These are phyloP conservation scores for Tauraco erythrolophus DNA, from an alignment of 2,113 vertebrate species.

Conservation along the genomic window DNA sequence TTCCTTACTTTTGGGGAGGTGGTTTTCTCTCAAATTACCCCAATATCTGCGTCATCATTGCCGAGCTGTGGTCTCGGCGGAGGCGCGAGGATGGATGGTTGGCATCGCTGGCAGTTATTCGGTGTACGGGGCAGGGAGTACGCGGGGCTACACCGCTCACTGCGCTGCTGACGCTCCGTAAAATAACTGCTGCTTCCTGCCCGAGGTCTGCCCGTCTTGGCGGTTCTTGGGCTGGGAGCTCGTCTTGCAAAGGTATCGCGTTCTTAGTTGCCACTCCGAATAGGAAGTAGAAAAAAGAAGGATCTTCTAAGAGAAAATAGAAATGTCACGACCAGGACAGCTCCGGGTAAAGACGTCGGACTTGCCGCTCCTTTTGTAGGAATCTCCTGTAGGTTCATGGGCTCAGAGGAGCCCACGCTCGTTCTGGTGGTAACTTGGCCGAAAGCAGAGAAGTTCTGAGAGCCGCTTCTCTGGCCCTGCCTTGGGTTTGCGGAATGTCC, in stretches of 20 bases:
- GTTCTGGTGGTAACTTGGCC: background rate
- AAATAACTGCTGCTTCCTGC: background rate
- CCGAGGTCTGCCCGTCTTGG: fast-evolving
- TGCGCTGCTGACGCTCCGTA: background rate
- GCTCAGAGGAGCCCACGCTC: background rate
- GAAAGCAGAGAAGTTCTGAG: background rate
- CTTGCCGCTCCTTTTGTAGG: background rate
- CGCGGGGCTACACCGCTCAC: fast-evolving
- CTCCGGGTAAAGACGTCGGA: background rate
- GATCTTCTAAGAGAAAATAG: background rate
- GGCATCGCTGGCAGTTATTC: background rate
- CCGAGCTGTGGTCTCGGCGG: fast-evolving
- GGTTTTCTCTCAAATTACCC: background rate
- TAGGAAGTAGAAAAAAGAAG: background rate
- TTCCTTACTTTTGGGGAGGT: no score
- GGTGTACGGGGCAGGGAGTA: background rate
- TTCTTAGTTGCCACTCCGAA: fast-evolving
- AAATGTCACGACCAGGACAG: background rate
- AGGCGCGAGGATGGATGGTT: background rate
- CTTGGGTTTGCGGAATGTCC: background rate
- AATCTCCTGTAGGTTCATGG: background rate
- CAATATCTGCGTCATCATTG: fast-evolving
- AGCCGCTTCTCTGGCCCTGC: background rate
- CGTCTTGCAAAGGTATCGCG: background rate
- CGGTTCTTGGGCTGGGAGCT: fast-evolving